Evolutionary conservation across 2,888 invertebrate species (phyloP), one percentile per base, ranked within the genome.

Genomic region (Tolmerus cingulatus): DNA sequence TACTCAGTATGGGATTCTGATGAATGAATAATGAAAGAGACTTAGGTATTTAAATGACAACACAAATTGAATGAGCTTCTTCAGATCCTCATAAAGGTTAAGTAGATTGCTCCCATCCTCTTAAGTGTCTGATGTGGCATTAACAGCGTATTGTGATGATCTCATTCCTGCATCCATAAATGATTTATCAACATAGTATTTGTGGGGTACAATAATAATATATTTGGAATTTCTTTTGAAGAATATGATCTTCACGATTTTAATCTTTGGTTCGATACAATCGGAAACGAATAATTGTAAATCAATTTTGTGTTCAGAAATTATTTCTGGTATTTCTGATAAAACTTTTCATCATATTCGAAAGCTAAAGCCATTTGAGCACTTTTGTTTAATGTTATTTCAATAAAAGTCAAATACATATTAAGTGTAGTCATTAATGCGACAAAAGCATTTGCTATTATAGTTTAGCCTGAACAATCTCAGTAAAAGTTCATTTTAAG

Each of bases 1-100:
- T 16, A 79, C 9, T 43, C 79, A 79, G 14, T 27, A 37, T 76
- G 76, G 16, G 74, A 46, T 23, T 79, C 43, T 46, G 79, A 30
- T 79, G 79, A 79, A 79, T 79, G 79, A 79, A 79, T 79, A 79
- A 79, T 79, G 79, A 19, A 78, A 79, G 51, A 79, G 79, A 51
- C 51, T 23, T 57, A 66, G 66, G 23, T 23, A 66, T 46, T 34
- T 27, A 51, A 51, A 66, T 66, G 66, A 79, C 79, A 27, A 51
- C 46, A 40, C 40, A 51, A 79, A 79, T 51, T 27, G 79, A 30
- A 79, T 79, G 79, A 55, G 51, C 79, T 79, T 51, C 79, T 79
- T 79, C 79, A 79, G 79, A 78, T 23, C 37, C 78, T 7, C 23
- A 43, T 76, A 30, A 46, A 40, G 66, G 79, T 23, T 78, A 78